Evolutionary conservation across 2,113 vertebrate genomes (phyloP), one percentile per base, ranked within the genome.

Genomic region (Coryphaenoides rupestris): DNA sequence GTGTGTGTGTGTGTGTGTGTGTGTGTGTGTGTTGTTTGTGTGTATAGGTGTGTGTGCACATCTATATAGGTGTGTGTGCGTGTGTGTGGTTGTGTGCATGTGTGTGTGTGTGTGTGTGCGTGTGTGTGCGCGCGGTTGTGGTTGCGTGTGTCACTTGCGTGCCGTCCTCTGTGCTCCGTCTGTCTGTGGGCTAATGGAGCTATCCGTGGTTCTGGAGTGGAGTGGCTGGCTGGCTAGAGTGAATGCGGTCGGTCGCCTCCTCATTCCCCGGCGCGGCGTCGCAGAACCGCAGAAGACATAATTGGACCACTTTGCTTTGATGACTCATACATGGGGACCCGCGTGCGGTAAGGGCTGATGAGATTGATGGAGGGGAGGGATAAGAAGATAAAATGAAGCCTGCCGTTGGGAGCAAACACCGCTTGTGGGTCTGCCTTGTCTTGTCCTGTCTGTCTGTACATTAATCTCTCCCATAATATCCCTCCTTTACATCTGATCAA

Each of bases 361-460:
- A 83, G 83, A 89, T 82, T 83, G 84, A 86, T 84, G 77, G 80
- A 84, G 80, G 75, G n/a, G 76, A 82, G 77, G 73, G 82, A 74
- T 71, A 70, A 72, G 70, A 65, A 82, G 79, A 86, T 85, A 84
- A 87, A 86, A 82, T 86, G 79, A 85, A 85, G 82, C 74, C 83
- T 74, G 82, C 81, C 75, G 33, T 72, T 81, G 78, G 82, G 85
- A 84, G 78, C 70, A 79, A 80, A n/a, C n/a, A n/a, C n/a, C n/a
- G n/a, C n/a, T n/a, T 65, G 78, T 74, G 69, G 74, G 55, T 28
- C 3, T 3, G 46, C 46, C 13, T 3, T 47, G 2, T 3, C 2
- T 47, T 47, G 46, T 47, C 46, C 40, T 28, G 26, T 28, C 26
- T 28, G 26, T 28, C 26, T 28, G 26, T 28, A 28, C 26, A 3